These are phyloP conservation scores for Ciconia maguari DNA, from an alignment of 2,113 vertebrate species.

Conservation along the genomic window DNA sequence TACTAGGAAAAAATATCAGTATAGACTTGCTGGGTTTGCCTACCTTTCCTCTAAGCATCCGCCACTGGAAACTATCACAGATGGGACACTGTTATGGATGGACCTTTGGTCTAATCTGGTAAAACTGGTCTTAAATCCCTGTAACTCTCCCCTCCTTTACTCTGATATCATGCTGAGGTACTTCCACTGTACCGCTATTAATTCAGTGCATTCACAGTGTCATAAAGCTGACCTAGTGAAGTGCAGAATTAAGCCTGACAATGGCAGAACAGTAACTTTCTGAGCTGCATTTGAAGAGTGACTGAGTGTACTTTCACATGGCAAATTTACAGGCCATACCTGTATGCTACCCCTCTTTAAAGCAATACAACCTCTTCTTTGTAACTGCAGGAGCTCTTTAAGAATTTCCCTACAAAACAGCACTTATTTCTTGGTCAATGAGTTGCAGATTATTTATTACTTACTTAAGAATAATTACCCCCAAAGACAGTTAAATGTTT, in stretches of 20 bases:
- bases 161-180: neutral
- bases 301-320: neutral
- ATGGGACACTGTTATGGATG: neutral
- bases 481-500: slow-evolving; percentile 8
- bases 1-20: neutral
- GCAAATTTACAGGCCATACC: neutral
- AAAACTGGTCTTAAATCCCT: neutral
- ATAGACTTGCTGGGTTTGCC: neutral
- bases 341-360: neutral
- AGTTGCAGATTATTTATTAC: slow-evolving; percentile 41
- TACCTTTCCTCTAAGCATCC: neutral
- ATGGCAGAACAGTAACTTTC: neutral
- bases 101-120: neutral
- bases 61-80: neutral
- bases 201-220: neutral
- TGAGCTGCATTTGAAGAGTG: neutral
- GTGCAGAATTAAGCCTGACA: neutral
- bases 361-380: neutral
- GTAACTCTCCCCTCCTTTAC: neutral
- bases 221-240: neutral
- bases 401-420: neutral
- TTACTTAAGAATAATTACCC: slow-evolving; percentile 36
- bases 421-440: slow-evolving; percentile 23
- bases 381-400: neutral
- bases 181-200: neutral